These are phyloP conservation scores for Oscheius myriophilus DNA, from an alignment of 2,888 invertebrate species.

Conservation along the genomic window DNA sequence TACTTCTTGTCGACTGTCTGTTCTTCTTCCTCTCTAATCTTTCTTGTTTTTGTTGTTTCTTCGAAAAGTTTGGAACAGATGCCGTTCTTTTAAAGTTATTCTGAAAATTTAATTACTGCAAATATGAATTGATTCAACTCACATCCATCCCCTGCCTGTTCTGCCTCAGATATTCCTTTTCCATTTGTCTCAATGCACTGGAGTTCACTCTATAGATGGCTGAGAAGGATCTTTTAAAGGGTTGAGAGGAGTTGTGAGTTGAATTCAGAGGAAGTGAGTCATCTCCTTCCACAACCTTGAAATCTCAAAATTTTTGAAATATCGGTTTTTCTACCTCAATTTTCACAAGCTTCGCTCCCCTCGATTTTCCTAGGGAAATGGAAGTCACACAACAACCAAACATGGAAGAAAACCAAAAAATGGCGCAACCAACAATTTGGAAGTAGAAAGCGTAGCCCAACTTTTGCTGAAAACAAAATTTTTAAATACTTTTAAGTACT, in stretches of 20 bases:
- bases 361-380: constrained; percentile 48
- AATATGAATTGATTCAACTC: neutral
- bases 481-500: neutral
- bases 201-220: constrained; percentile 64
- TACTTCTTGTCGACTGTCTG: constrained; percentile 32
- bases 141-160: constrained; percentile 10
- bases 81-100: constrained; percentile 62
- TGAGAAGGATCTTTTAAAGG: constrained; percentile 57
- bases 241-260: constrained; percentile 28
- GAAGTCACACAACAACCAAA: constrained; percentile 66
- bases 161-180: constrained; percentile 55
- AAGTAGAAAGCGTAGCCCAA: constrained; percentile 69
- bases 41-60: constrained; percentile 36
- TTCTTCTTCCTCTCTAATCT: constrained; percentile 11
- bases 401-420: constrained; percentile 58
- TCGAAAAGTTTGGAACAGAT: constrained; percentile 65
- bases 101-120: constrained; percentile 24
- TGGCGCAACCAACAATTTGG: constrained; percentile 57
- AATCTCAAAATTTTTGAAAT: constrained; percentile 3
- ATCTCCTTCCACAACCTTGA: constrained; percentile 54
- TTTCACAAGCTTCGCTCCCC: constrained; percentile 62
- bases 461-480: constrained; percentile 54
- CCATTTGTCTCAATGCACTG: constrained; percentile 62
- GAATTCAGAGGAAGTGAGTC: constrained; percentile 42
- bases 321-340: constrained; percentile 55